phyloP scores from a whole-genome alignment of 2,888 invertebrate genomes.

The Gandaritis pyraliata region DNA sequence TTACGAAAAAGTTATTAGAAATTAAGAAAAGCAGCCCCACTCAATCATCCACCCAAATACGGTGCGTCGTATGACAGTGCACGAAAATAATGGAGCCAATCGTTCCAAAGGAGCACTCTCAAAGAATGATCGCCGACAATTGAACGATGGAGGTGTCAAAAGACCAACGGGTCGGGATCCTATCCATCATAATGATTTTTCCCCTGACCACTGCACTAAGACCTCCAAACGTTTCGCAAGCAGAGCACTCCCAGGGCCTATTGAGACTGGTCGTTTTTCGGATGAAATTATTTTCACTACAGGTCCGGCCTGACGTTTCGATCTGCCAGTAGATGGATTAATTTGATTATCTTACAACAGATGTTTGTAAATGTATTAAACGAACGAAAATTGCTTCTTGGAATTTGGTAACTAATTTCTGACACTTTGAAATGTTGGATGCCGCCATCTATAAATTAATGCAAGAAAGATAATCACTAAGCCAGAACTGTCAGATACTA shows the following conservation, averaged over 20 bases:
- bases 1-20: not conserved
- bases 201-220: conserved; percentile 52
- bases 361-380: conserved; percentile 57
- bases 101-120: conserved; percentile 63
- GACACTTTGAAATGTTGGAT: not conserved
- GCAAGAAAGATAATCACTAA: not conserved
- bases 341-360: conserved; percentile 81
- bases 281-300: conserved; percentile 80
- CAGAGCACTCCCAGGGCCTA: conserved; percentile 44
- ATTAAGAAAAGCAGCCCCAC: conserved; percentile 13
- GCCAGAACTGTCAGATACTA: too few relatives aligned
- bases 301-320: conserved; percentile 79
- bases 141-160: conserved; percentile 79
- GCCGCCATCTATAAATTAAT: not conserved
- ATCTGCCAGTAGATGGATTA: conserved; percentile 83
- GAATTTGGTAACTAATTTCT: conserved; percentile 7
- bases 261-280: conserved; percentile 50
- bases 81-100: conserved; percentile 74
- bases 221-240: conserved; percentile 34
- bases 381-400: conserved; percentile 15
- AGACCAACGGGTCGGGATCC: conserved; percentile 72
- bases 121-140: conserved; percentile 76
- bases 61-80: conserved; percentile 46
- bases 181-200: conserved; percentile 73
- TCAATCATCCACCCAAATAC: conserved; percentile 36